Conservation (phyloP, 2,797 vertebrate genomes). For the Pangasius mekongensis region DNA sequence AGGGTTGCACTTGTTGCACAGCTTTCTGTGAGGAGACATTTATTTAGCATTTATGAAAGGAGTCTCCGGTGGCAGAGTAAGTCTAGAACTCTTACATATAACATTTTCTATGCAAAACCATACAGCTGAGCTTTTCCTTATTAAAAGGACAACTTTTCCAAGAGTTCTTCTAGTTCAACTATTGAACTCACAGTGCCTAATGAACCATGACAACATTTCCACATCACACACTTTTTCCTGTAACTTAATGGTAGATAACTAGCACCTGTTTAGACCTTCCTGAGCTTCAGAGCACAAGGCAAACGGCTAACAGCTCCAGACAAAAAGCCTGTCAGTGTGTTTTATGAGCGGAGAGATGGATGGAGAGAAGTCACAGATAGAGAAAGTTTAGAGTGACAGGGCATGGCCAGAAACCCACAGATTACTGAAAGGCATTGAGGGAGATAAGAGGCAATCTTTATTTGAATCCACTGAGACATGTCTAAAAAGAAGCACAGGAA, state of each 20-base stretch:
- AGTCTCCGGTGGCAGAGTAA: neutral
- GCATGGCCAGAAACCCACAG: conserved; percentile 39
- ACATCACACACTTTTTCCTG: neutral
- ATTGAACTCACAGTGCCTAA: neutral
- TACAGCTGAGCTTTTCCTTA: neutral
- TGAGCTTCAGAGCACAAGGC: neutral
- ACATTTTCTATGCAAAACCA: neutral
- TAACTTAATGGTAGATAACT: conserved; percentile 6
- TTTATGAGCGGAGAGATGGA: conserved; percentile 28
- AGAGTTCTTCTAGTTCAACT: neutral
- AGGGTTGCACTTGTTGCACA: neutral
- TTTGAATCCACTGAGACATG: conserved; percentile 6
- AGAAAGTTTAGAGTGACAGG: conserved; percentile 32
- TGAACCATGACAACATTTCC: neutral
- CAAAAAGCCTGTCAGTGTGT: conserved; percentile 30
- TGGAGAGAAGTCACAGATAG: conserved; percentile 26
- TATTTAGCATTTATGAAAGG: neutral
- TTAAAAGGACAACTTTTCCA: neutral
- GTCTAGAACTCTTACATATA: neutral
- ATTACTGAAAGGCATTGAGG: conserved; percentile 42
- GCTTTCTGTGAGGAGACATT: neutral
- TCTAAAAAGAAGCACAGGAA: neutral
- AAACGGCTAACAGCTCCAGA: conserved; percentile 8
- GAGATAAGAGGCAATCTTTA: conserved; percentile 52
- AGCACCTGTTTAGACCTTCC: neutral